Percentiles rank a stretch among this genome's conserved stretches.
Evolutionary conservation across 2,113 vertebrate species (phyloP).

Genomic region (Sceloporus undulatus): DNA sequence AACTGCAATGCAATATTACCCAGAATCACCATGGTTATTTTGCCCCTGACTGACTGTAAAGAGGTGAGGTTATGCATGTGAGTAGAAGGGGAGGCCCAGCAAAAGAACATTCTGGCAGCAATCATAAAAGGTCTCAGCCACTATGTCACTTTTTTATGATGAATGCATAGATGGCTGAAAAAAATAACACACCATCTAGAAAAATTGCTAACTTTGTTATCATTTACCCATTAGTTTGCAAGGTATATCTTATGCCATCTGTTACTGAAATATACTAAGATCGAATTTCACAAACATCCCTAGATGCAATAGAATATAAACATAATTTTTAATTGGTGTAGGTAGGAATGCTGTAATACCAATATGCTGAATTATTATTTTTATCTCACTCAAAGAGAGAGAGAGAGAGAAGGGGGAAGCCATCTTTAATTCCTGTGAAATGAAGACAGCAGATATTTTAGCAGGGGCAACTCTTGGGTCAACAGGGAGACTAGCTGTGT

Average conservation of each 20-base stretch:
- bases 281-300: not conserved
- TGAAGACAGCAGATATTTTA: constrained; percentile 2
- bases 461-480: not conserved
- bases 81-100: too few relatives aligned
- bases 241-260: not conserved
- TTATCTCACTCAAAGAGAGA: not conserved
- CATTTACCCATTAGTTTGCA: not conserved
- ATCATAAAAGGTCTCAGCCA: too few relatives aligned
- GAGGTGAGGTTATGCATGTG: too few relatives aligned
- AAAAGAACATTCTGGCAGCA: too few relatives aligned
- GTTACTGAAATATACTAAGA: not conserved
- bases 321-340: not conserved
- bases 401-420: not conserved
- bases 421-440: not conserved
- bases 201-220: not conserved
- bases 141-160: too few relatives aligned
- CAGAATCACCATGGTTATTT: too few relatives aligned
- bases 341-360: not conserved
- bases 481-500: not conserved
- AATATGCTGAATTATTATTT: not conserved
- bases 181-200: not conserved
- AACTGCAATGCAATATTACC: too few relatives aligned
- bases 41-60: too few relatives aligned
- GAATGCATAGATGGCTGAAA: not conserved
- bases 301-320: not conserved